Evolutionary conservation across 2,888 invertebrate genomes (phyloP), one percentile per base, ranked within the genome.

Genomic region (Clivina fossor): DNA sequence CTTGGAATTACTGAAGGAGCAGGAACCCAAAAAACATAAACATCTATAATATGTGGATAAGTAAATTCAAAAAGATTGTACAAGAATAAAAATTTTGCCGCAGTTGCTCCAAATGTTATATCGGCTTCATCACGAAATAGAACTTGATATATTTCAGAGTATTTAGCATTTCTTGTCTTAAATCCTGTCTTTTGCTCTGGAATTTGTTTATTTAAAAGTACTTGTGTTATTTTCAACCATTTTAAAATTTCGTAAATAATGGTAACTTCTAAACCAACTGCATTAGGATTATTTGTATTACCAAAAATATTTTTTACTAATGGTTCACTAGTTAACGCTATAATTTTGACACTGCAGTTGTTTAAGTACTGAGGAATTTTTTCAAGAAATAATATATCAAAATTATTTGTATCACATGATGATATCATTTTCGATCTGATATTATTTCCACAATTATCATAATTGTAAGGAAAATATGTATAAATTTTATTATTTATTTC

Each of bases 351-450:
- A 22, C 11, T n/a, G 15, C 47, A 47, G 5, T 33, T 33, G n/a
- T 47, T 20, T 19, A 47, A 47, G 33, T 47, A 13, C 15, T 8
- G 20, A 3, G 47, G 47, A 32, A 47, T 33, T 47, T 47, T 47
- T 8, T 47, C 47, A 15, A 22, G 22, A 22, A 33, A 47, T 19
- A 47, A 33, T 19, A 11, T 4, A 8, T 47, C 13, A n/a, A n/a
- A n/a, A n/a, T n/a, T n/a, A n/a, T n/a, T n/a, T n/a, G n/a, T n/a
- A n/a, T n/a, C n/a, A n/a, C 32, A 47, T 5, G 3, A 2, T 22
- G 19, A 22, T 7, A 47, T 15, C 15, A 15, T 11, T 30, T 18
- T 7, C 4, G 15, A 15, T 5, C 16, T 33, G 13, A 47, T 47
- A 22, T 47, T 47, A 8, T 33, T 13, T 2, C 47, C 47, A 47